These are phyloP conservation scores for Glaucopsyche alexis DNA, from an alignment of 2,888 invertebrate species.

Conservation along the genomic window DNA sequence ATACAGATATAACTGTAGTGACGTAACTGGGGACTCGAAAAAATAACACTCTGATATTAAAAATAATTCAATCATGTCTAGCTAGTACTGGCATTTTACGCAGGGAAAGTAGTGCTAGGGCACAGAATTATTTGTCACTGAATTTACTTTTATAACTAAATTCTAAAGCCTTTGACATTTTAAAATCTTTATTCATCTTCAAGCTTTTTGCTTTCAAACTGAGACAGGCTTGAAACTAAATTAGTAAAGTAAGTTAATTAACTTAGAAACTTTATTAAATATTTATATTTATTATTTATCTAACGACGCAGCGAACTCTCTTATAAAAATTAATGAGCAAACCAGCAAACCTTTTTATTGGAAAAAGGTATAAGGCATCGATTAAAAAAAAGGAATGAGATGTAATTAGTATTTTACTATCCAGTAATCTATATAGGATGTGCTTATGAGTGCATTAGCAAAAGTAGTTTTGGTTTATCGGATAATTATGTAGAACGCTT, in stretches of 20 bases:
- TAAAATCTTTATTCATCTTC: background rate
- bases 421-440: background rate
- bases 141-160: background rate
- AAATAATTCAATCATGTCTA: background rate
- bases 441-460: background rate
- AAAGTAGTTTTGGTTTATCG: slow-evolving; percentile 20
- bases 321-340: background rate
- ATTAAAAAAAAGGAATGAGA: background rate
- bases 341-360: background rate
- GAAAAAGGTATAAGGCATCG: background rate
- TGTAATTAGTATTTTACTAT: too few species aligned
- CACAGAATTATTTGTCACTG: background rate
- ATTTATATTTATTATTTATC: background rate
- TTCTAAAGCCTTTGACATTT: slow-evolving; percentile 3
- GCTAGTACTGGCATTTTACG: background rate
- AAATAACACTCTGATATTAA: too few species aligned
- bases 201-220: slow-evolving; percentile 4
- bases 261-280: slow-evolving; percentile 7
- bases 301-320: background rate
- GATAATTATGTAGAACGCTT: slow-evolving; percentile 41
- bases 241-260: background rate
- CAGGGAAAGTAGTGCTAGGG: background rate
- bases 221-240: slow-evolving; percentile 20
- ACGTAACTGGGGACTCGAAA: too few species aligned
- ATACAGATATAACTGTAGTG: background rate